These are phyloP conservation scores for Drosophila littoralis DNA, from an alignment of 1,140 invertebrate genomes.

Conservation along the genomic window DNA sequence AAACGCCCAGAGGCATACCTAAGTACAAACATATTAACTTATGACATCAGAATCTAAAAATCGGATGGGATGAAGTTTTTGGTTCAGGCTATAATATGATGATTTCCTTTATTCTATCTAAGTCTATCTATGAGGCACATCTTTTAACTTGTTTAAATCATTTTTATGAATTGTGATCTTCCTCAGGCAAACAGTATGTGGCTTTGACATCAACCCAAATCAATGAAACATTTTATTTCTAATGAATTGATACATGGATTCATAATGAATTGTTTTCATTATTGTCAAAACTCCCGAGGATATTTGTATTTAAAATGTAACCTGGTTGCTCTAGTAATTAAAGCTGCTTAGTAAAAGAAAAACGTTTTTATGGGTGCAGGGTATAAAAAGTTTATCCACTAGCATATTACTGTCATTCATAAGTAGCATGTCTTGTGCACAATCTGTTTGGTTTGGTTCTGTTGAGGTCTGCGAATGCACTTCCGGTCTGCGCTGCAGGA, in stretches of 20 bases:
- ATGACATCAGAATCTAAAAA: too few species aligned
- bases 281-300: not conserved
- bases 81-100: too few species aligned
- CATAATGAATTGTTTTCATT: not conserved
- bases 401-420: conserved; percentile 58
- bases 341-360: not conserved
- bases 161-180: too few species aligned
- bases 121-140: too few species aligned
- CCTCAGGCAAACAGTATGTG: too few species aligned
- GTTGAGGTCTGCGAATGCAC: conserved; percentile 71
- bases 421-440: conserved; percentile 42
- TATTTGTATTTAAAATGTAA: too few species aligned
- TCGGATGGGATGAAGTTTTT: too few species aligned
- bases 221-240: not conserved
- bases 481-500: conserved; percentile 67
- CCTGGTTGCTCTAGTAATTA: not conserved
- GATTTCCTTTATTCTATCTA: too few species aligned
- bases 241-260: not conserved
- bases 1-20: too few species aligned
- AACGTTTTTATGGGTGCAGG: not conserved
- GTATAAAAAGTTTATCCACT: conserved; percentile 40
- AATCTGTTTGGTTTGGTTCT: conserved; percentile 42
- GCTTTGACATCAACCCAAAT: too few species aligned
- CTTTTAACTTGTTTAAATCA: too few species aligned
- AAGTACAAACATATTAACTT: too few species aligned